Base-by-base conservation (phyloP, 2,888 invertebrate species). In the Noctua fimbriata region DNA sequence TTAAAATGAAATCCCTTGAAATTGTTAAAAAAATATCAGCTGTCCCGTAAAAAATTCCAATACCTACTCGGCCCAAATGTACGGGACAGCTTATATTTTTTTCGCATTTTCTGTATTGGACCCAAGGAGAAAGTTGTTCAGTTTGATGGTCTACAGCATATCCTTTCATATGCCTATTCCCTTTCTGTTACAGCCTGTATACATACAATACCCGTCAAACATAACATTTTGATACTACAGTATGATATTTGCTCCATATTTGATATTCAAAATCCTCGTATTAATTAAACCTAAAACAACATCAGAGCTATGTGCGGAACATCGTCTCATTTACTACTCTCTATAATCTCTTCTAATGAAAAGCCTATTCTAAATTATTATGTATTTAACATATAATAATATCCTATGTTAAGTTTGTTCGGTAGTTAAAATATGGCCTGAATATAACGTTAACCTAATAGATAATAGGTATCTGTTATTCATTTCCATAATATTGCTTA, bases 201-300 rank as follows among this genome's bases (percentile, higher is more conserved):
- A 28, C 44, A 18, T 41, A 65, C n/a, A 63, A 36, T 21, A 66
- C 47, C 32, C 21, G 21, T 58, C 41, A 63, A 65, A 71, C 28
- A 66, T 6, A 21, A 66, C 32, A 72, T 65, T 74, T 36, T 47
- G 41, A 65, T 72, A 81, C 58, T 32, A 73, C 24, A 72, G 52
- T 66, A 85, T n/a, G 28, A 73, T 73, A 69, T 63, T 71, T 49
- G 18, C 76, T 75, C 14, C 52, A n/a, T 72, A 79, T 74, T 79
- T 78, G 32, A 76, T 73, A 81, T 81, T 74, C 78, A 55, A 73
- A 78, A 80, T 82, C 71, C 76, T 52, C 28, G 73, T 69, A 78
- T 80, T 85, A 87, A 87, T 87, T 88, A 76, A 18, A 58, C 88
- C 88, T 88, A 88, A 80, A 78, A 80, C 67, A 88, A 87, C 78